phyloP scores from a whole-genome alignment of 2,888 invertebrate species.

The Bellardia bayeri region DNA sequence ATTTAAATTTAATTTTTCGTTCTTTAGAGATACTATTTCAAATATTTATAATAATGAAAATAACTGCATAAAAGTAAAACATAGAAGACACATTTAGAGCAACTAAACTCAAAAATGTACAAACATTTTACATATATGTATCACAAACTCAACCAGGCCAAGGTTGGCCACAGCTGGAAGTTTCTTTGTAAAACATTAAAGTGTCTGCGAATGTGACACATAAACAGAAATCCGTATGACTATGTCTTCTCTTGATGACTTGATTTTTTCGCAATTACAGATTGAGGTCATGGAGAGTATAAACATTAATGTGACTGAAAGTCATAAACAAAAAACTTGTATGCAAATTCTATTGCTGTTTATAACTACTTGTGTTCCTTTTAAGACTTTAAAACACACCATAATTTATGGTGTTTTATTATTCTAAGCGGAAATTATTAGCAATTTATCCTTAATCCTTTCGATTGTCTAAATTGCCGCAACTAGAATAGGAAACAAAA shows the following conservation, averaged over 20 bases:
- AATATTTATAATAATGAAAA: too few species aligned
- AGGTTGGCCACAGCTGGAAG: conserved; percentile 1
- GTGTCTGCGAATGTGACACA: conserved; percentile 14
- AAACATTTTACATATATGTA: background rate
- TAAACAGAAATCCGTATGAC: conserved; percentile 35
- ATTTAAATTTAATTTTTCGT: too few species aligned
- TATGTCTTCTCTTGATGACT: conserved; percentile 50
- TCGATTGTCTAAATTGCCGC: conserved; percentile 51
- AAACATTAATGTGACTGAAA: conserved; percentile 26
- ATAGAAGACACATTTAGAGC: background rate
- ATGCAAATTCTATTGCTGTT: conserved; percentile 20
- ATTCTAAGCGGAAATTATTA: conserved; percentile 53
- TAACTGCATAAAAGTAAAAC: too few species aligned
- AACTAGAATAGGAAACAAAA: background rate
- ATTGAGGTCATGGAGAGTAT: conserved; percentile 63
- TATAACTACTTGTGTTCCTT: background rate
- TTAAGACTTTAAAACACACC: conserved; percentile 33
- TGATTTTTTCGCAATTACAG: conserved; percentile 52
- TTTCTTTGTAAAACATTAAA: conserved; percentile 18
- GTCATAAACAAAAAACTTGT: background rate
- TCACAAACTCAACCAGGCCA: background rate
- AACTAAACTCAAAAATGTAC: background rate
- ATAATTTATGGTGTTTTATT: conserved; percentile 55
- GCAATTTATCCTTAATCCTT: conserved; percentile 59
- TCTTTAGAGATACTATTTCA: too few species aligned